A percentile compares a stretch with the other conserved stretches of the same genome.
phyloP scores from a whole-genome alignment of 2,113 vertebrate genomes.

The Cebidichthys violaceus region DNA sequence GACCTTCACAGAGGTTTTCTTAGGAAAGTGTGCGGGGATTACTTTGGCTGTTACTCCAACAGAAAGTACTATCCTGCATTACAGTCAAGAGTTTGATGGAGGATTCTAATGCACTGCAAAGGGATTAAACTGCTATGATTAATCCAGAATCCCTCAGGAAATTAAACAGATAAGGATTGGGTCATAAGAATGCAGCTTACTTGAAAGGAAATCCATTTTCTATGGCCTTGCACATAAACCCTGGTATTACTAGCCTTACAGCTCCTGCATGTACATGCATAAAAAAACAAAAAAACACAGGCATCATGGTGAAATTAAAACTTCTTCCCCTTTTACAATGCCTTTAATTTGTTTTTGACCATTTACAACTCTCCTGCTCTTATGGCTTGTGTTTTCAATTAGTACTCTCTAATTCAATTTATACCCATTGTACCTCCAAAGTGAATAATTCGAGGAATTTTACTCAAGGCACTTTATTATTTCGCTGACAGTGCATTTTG shows the following conservation, averaged over 20 bases:
- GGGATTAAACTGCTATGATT: slow-evolving; percentile 83
- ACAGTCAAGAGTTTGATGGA: slow-evolving; percentile 75
- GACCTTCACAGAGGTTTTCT: slow-evolving; percentile 74
- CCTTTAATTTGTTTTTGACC: slow-evolving; percentile 57
- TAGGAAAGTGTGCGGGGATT: slow-evolving; percentile 71
- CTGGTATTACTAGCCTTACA: slow-evolving; percentile 74
- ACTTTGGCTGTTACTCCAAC: slow-evolving; percentile 68
- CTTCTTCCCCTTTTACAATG: slow-evolving; percentile 49
- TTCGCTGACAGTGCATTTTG: slow-evolving; percentile 33
- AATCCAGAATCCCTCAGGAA: slow-evolving; percentile 82
- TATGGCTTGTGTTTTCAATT: slow-evolving; percentile 69
- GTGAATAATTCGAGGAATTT: slow-evolving; percentile 29
- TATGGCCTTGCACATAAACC: slow-evolving; percentile 76
- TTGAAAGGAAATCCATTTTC: slow-evolving; percentile 82
- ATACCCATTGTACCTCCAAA: slow-evolving; percentile 30
- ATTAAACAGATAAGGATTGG: slow-evolving; percentile 83
- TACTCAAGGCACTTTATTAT: slow-evolving; percentile 38
- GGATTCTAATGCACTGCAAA: slow-evolving; percentile 78
- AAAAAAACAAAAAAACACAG: slow-evolving; percentile 28
- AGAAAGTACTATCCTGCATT: slow-evolving; percentile 74
- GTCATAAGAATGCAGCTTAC: slow-evolving; percentile 81
- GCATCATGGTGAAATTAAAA: slow-evolving; percentile 65
- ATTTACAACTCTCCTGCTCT: slow-evolving; percentile 49
- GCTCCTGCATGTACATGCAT: slow-evolving; percentile 60
- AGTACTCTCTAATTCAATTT: slow-evolving; percentile 62